A percentile compares a stretch with the other conserved stretches of the same genome.
Evolutionary conservation across 2,113 vertebrate genomes (phyloP).

Genomic region (Cisticola juncidis): DNA sequence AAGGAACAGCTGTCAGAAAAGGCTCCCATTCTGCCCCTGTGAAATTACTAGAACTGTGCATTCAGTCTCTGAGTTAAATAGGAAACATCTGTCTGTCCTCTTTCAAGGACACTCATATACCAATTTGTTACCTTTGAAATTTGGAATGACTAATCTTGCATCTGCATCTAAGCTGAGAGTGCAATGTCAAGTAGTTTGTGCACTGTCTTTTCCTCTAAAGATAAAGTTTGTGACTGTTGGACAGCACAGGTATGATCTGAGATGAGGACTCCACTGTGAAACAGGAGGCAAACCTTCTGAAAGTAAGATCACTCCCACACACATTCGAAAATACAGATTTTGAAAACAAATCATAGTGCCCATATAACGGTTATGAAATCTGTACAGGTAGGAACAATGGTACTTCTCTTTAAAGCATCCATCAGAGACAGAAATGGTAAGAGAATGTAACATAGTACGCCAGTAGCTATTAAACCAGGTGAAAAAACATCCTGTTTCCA

Average conservation of each 20-base stretch:
- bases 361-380: background rate
- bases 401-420: background rate
- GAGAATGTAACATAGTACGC: background rate
- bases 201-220: background rate
- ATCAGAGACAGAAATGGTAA: background rate
- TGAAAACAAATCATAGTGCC: background rate
- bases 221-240: background rate
- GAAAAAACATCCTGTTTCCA: background rate
- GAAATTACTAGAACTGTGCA: background rate
- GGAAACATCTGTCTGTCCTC: background rate
- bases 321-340: background rate
- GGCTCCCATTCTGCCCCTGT: background rate
- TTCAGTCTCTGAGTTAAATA: background rate
- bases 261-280: background rate
- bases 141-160: background rate
- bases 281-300: background rate
- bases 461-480: background rate
- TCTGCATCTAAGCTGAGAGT: background rate
- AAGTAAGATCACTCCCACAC: background rate
- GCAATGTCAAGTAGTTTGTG: background rate
- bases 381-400: background rate
- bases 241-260: background rate
- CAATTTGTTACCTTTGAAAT: background rate
- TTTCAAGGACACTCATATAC: background rate
- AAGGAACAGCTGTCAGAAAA: constrained; percentile 24